Conservation (phyloP, 2,113 vertebrate species). For the Pygoscelis antarcticus region DNA sequence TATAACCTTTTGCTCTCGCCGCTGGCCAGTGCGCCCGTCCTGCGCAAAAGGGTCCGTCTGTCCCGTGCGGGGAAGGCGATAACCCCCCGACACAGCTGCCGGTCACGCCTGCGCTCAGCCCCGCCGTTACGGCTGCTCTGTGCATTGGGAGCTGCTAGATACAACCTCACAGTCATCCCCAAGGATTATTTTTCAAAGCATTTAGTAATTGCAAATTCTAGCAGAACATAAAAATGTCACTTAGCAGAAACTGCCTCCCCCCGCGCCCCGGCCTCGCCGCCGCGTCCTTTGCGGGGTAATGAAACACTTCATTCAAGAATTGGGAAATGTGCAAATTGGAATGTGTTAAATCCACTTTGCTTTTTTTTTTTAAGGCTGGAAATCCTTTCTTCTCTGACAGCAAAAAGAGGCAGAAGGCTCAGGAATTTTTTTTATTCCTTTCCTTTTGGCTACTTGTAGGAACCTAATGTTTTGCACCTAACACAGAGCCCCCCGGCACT, state of each 20-base stretch:
- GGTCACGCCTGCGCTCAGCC: not conserved
- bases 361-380: not conserved
- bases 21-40: not conserved
- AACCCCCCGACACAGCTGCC: not conserved
- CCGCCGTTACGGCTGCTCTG: not conserved
- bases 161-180: slow-evolving; percentile 28
- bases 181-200: slow-evolving; percentile 58
- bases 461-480: not conserved
- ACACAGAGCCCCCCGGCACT: rapidly evolving
- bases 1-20: not conserved
- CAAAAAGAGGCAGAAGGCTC: not conserved
- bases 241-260: slow-evolving; percentile 18
- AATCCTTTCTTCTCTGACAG: slow-evolving; percentile 10
- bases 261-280: not conserved
- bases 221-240: slow-evolving; percentile 66
- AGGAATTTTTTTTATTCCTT: not conserved
- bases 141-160: slow-evolving; percentile 20
- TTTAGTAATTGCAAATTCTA: slow-evolving; percentile 61
- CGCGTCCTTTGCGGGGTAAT: not conserved
- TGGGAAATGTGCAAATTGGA: slow-evolving; percentile 61
- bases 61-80: not conserved
- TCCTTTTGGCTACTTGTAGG: not conserved
- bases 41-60: not conserved
- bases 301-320: slow-evolving; percentile 45
- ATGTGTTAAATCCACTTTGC: slow-evolving; percentile 62